Percentiles rank a stretch among this genome's conserved stretches.
Conservation (phyloP, 2,113 vertebrate genomes). For the Orthonyx spaldingii region DNA sequence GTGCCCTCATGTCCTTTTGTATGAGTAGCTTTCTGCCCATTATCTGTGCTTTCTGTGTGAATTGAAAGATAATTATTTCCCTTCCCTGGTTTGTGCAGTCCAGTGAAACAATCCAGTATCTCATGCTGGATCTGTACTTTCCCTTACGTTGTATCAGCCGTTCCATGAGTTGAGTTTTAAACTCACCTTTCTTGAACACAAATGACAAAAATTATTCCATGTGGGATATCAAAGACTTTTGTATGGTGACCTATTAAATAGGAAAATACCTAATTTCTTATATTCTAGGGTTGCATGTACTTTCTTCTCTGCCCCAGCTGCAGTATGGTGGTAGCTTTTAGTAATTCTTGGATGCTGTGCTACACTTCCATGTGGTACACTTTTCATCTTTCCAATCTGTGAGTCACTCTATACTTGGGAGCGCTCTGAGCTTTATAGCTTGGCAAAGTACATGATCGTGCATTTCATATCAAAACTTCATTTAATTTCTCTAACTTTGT, state of each 20-base stretch:
- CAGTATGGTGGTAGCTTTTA: neutral
- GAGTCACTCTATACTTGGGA: neutral
- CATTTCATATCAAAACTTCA: neutral
- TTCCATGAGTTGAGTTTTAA: neutral
- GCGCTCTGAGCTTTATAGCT: neutral
- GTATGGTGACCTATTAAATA: neutral
- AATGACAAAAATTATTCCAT: neutral
- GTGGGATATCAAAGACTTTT: neutral
- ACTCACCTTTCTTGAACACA: neutral
- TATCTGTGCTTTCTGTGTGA: neutral
- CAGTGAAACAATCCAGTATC: neutral
- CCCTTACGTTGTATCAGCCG: neutral
- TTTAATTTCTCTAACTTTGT: neutral
- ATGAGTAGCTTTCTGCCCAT: neutral
- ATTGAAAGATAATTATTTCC: neutral
- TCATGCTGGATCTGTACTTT: neutral
- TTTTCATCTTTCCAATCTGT: neutral
- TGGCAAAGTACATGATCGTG: neutral
- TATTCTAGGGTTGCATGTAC: neutral
- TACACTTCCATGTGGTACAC: neutral
- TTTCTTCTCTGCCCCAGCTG: neutral
- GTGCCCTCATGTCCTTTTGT: neutral
- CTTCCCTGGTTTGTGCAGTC: neutral
- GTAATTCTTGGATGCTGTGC: neutral
- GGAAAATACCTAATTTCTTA: neutral